Percentiles rank a stretch among this genome's conserved stretches.
Evolutionary conservation across 2,113 vertebrate species (phyloP).

Genomic region (Psittacula cyanocephala): DNA sequence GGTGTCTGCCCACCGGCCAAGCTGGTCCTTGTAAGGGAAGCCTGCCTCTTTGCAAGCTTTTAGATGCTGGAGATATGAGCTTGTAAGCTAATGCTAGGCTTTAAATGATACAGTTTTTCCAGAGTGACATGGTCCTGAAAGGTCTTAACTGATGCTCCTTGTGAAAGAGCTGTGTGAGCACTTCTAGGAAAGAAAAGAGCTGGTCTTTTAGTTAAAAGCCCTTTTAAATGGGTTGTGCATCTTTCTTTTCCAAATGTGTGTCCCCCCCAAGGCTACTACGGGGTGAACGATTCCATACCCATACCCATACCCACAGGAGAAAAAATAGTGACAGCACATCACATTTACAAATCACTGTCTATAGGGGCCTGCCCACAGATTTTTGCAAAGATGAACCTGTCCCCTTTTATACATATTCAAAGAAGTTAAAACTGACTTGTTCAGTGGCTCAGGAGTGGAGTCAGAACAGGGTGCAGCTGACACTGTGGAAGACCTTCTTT

Average conservation of each 20-base stretch:
- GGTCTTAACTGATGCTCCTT: not conserved
- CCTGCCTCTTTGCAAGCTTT: not conserved
- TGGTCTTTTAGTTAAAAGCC: not conserved
- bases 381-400: not conserved
- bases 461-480: not conserved
- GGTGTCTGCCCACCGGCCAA: not conserved
- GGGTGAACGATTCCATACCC: not conserved
- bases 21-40: not conserved
- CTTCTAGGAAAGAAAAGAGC: not conserved
- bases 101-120: not conserved
- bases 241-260: not conserved
- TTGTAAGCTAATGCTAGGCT: not conserved
- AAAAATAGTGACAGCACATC: not conserved
- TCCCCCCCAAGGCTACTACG: rapidly evolving
- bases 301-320: not conserved
- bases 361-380: not conserved
- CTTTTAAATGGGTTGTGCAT: not conserved
- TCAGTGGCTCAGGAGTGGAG: not conserved
- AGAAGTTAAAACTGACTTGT: not conserved
- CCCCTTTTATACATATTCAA: not conserved
- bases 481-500: not conserved
- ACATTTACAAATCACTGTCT: not conserved
- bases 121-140: not conserved
- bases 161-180: not conserved
- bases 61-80: not conserved